Conservation (phyloP, 2,888 invertebrate genomes). For the Villa cingulata region DNA sequence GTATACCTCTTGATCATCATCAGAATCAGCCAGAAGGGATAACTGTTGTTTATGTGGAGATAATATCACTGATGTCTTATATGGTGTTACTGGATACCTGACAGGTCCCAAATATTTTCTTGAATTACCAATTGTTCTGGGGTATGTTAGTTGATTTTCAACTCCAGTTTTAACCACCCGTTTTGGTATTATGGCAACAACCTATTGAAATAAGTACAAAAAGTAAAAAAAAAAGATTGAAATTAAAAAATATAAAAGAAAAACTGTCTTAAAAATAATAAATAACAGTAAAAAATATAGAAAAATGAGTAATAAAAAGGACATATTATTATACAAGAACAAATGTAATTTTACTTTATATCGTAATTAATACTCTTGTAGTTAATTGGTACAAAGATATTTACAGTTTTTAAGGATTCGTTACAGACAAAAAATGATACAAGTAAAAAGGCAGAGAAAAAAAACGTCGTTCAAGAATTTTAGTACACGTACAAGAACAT, state of each 20-base stretch:
- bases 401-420: too few species aligned
- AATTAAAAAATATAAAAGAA: neutral
- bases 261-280: neutral
- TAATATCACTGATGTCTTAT: constrained; percentile 21
- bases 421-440: too few species aligned
- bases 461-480: too few species aligned
- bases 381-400: too few species aligned
- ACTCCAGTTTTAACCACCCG: constrained; percentile 4
- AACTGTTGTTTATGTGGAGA: constrained; percentile 11
- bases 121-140: constrained; percentile 45
- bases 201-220: constrained; percentile 5
- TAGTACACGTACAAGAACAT: too few species aligned
- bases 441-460: too few species aligned
- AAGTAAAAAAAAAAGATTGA: neutral
- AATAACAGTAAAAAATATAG: neutral
- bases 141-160: constrained; percentile 37
- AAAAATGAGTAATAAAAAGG: too few species aligned
- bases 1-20: constrained; percentile 53
- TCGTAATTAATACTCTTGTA: too few species aligned
- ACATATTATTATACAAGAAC: too few species aligned
- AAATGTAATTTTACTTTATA: too few species aligned
- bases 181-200: constrained; percentile 16
- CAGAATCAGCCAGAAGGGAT: constrained; percentile 30
- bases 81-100: constrained; percentile 50
- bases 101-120: constrained; percentile 50